Conservation (phyloP, 2,888 invertebrate species). For the Ochropacha duplaris region DNA sequence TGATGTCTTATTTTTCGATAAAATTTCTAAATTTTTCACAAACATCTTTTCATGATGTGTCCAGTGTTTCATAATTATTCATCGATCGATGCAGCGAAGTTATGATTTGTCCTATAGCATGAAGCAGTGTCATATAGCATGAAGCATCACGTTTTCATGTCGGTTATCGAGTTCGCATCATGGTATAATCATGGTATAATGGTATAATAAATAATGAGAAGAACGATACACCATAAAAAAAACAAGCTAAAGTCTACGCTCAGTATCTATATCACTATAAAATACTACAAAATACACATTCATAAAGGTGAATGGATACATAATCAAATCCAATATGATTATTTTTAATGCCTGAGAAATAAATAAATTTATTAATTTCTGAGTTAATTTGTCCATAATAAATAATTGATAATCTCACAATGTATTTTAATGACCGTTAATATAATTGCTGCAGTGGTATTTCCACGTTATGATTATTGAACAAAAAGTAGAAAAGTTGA, state of each 20-base stretch:
- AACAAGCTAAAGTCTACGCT: not conserved
- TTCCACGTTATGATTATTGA: slow-evolving; percentile 79
- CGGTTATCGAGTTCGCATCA: too few species aligned
- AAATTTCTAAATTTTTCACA: too few species aligned
- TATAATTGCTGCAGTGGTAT: slow-evolving; percentile 34
- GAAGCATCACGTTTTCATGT: not conserved
- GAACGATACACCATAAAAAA: too few species aligned
- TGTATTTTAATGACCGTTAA: not conserved
- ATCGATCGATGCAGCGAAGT: too few species aligned
- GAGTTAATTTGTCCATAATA: not conserved
- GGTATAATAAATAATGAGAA: too few species aligned
- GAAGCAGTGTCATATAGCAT: too few species aligned
- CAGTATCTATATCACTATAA: not conserved
- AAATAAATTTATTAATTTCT: not conserved
- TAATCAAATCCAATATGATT: not conserved
- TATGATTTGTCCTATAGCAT: too few species aligned
- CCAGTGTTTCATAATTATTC: too few species aligned
- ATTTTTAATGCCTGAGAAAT: not conserved
- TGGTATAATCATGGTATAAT: too few species aligned
- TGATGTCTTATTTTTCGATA: too few species aligned
- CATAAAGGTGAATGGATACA: not conserved
- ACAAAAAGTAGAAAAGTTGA: slow-evolving; percentile 82
- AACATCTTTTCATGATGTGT: too few species aligned
- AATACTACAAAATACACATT: not conserved
- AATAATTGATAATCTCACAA: slow-evolving; percentile 1